Evolutionary conservation across 2,888 invertebrate genomes (phyloP).

Genomic region (Siphonodentalium dalli): DNA sequence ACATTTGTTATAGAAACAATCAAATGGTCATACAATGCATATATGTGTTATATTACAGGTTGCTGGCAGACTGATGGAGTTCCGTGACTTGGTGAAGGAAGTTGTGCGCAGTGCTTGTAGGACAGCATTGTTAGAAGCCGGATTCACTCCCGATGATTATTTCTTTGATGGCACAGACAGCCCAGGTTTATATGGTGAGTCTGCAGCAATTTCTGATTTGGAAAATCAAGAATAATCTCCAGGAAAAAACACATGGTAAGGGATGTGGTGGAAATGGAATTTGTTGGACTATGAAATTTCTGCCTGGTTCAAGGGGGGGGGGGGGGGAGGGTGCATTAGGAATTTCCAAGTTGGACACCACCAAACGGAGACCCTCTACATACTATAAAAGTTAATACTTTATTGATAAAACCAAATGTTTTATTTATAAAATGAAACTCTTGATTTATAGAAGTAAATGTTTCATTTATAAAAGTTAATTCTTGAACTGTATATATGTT

Average conservation of each 20-base stretch:
- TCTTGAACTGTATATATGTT: neutral
- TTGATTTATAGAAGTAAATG: neutral
- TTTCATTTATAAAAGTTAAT: neutral
- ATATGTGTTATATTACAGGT: slow-evolving; percentile 54
- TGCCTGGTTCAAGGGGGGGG: too few relatives aligned
- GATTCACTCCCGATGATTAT: slow-evolving; percentile 80
- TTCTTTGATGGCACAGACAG: slow-evolving; percentile 62
- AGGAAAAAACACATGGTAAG: slow-evolving; percentile 15
- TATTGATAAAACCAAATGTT: too few relatives aligned
- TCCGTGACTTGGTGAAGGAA: slow-evolving; percentile 69
- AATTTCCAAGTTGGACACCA: too few relatives aligned
- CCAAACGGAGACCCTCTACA: too few relatives aligned
- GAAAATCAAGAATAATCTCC: neutral
- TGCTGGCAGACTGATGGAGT: slow-evolving; percentile 63
- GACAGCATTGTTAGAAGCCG: slow-evolving; percentile 76
- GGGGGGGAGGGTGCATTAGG: too few relatives aligned
- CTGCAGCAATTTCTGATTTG: neutral
- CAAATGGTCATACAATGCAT: too few relatives aligned
- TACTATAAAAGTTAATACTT: too few relatives aligned
- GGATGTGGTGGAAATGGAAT: neutral
- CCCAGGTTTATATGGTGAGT: slow-evolving; percentile 39
- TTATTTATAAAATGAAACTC: too few relatives aligned
- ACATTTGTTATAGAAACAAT: too few relatives aligned
- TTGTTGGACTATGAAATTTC: neutral
- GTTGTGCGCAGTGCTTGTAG: slow-evolving; percentile 77